Evolutionary conservation across 2,113 vertebrate genomes (phyloP).

Genomic region (Isichthys henryi): DNA sequence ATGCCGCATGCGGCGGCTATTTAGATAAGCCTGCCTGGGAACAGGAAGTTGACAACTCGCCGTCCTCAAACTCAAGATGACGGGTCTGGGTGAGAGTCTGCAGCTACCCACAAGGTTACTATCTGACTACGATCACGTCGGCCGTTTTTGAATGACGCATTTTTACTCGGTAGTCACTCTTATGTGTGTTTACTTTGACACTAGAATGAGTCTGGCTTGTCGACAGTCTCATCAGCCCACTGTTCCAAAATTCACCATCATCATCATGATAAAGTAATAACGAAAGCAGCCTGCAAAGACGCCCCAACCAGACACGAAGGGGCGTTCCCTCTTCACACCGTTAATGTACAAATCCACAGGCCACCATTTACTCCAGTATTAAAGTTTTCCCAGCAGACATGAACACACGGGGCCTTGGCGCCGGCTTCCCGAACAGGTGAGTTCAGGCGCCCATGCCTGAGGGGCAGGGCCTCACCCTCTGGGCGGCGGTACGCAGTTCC

Average conservation of each 20-base stretch:
- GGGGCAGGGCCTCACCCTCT: slow-evolving; percentile 68
- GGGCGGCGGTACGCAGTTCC: slow-evolving; percentile 84
- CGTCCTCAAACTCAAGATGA: not conserved
- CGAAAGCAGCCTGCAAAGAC: not conserved
- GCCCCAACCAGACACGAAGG: not conserved
- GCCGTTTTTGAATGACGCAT: not conserved
- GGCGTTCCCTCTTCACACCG: not conserved
- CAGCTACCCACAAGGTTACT: not conserved
- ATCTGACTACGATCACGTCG: not conserved
- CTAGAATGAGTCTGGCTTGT: not conserved
- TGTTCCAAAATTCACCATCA: not conserved
- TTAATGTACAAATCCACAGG: not conserved
- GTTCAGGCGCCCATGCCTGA: not conserved
- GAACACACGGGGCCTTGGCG: not conserved
- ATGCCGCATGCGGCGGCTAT: not conserved
- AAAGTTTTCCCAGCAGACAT: not conserved
- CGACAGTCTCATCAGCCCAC: not conserved
- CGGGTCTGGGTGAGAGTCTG: not conserved
- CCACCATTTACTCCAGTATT: not conserved
- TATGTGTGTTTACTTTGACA: not conserved
- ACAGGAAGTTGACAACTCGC: not conserved
- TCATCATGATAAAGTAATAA: not conserved
- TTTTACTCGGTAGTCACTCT: not conserved
- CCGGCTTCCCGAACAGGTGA: not conserved
- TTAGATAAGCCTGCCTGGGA: not conserved